Conservation (phyloP, 2,113 vertebrate species). For the Hippocampus zosterae region DNA sequence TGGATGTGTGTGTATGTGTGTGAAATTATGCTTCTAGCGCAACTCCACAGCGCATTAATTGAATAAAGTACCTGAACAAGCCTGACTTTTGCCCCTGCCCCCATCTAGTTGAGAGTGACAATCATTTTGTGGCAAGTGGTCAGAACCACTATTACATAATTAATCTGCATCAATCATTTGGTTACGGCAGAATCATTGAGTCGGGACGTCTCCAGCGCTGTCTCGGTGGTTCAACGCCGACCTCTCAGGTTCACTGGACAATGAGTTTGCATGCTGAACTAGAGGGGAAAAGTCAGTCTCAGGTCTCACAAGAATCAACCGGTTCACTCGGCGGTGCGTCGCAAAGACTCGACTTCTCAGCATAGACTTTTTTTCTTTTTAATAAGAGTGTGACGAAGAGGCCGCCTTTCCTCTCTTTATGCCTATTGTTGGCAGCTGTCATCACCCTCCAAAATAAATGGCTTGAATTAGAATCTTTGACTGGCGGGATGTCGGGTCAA, state of each 20-base stretch:
- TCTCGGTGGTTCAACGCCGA: neutral
- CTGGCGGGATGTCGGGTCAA: neutral
- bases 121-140: constrained; percentile 74
- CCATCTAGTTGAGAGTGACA: constrained; percentile 32
- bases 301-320: constrained; percentile 59
- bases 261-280: constrained; percentile 45
- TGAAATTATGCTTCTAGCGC: constrained; percentile 61
- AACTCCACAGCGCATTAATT: constrained; percentile 64
- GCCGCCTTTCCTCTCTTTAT: constrained; percentile 73
- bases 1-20: constrained; percentile 29
- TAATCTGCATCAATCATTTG: constrained; percentile 88
- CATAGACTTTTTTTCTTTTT: constrained; percentile 57
- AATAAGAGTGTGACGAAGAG: constrained; percentile 16
- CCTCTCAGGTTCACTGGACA: constrained; percentile 41
- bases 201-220: constrained; percentile 70
- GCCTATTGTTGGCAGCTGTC: constrained; percentile 59
- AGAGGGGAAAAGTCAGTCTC: constrained; percentile 44
- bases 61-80: constrained; percentile 68
- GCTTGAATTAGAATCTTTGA: constrained; percentile 52
- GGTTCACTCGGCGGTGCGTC: constrained; percentile 44
- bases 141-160: constrained; percentile 86
- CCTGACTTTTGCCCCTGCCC: constrained; percentile 17
- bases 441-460: constrained; percentile 39
- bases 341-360: constrained; percentile 54
- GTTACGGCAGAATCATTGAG: constrained; percentile 83